These are phyloP conservation scores for Melanotaenia boesemani DNA, from an alignment of 2,797 vertebrate genomes.

Conservation along the genomic window DNA sequence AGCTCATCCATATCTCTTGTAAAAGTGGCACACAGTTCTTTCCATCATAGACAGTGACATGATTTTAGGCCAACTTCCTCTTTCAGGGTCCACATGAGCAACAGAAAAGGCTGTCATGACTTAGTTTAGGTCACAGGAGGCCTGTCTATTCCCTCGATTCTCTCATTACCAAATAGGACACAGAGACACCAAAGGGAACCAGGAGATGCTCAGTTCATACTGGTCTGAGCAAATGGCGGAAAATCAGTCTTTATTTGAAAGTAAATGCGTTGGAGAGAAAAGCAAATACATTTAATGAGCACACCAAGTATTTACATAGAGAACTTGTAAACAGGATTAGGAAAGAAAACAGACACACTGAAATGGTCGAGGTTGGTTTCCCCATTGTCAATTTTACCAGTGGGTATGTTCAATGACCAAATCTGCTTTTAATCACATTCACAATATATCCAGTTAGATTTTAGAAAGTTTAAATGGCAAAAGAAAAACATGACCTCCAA, in stretches of 20 bases:
- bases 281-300: slow-evolving; percentile 35
- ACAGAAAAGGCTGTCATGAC: slow-evolving; percentile 45
- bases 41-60: slow-evolving; percentile 37
- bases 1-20: slow-evolving; percentile 33
- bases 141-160: slow-evolving; percentile 14
- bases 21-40: slow-evolving; percentile 37
- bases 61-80: slow-evolving; percentile 36
- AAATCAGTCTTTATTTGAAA: slow-evolving; percentile 46
- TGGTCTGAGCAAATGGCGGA: slow-evolving; percentile 23
- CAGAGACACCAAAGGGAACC: slow-evolving; percentile 30
- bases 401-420: neutral
- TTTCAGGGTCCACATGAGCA: slow-evolving; percentile 31
- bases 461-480: neutral
- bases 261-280: slow-evolving; percentile 29
- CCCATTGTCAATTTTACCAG: neutral
- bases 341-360: slow-evolving; percentile 10
- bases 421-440: neutral
- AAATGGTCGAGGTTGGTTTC: slow-evolving; percentile 22
- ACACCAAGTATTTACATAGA: slow-evolving; percentile 16
- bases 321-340: slow-evolving; percentile 18
- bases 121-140: slow-evolving; percentile 53
- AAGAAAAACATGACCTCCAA: neutral
- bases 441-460: neutral
- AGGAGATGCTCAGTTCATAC: slow-evolving; percentile 41
- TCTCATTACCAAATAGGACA: slow-evolving; percentile 44